These are phyloP conservation scores for Channa maculata DNA, from an alignment of 2,113 vertebrate genomes.

Conservation along the genomic window DNA sequence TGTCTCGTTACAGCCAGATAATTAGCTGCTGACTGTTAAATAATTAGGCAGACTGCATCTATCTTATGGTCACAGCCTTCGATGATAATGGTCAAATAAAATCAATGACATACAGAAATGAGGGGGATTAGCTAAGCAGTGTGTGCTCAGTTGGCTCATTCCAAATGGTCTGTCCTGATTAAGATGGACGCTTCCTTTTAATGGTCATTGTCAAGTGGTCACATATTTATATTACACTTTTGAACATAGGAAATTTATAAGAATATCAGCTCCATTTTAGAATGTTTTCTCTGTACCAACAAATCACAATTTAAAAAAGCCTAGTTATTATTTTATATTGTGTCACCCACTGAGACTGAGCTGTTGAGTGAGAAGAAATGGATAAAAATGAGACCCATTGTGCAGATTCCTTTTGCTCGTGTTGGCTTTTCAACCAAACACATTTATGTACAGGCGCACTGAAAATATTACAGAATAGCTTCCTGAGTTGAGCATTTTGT, in stretches of 20 bases:
- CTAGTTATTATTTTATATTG: constrained; percentile 27
- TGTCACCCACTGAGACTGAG: constrained; percentile 35
- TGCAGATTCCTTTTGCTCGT: constrained; percentile 28
- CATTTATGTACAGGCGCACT: constrained; percentile 40
- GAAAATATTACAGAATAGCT: constrained; percentile 55
- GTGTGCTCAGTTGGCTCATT: constrained; percentile 69
- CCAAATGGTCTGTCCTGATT: constrained; percentile 58
- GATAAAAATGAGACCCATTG: constrained; percentile 56
- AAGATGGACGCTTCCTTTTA: constrained; percentile 54
- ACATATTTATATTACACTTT: constrained; percentile 44
- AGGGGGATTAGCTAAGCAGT: constrained; percentile 72
- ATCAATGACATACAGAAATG: constrained; percentile 72
- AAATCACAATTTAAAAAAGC: constrained; percentile 21
- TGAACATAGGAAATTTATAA: constrained; percentile 12
- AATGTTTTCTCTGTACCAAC: background rate
- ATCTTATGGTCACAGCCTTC: constrained; percentile 79
- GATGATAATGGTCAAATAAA: constrained; percentile 79
- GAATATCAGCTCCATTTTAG: background rate
- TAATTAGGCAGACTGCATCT: constrained; percentile 79
- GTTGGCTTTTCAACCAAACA: constrained; percentile 46
- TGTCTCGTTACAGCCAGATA: constrained; percentile 60
- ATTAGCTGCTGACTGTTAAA: constrained; percentile 79
- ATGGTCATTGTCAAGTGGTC: constrained; percentile 43
- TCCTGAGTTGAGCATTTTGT: constrained; percentile 67
- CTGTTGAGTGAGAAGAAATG: constrained; percentile 42